Evolutionary conservation across 1,140 invertebrate species (phyloP).

Genomic region (Trichoplusia ni): DNA sequence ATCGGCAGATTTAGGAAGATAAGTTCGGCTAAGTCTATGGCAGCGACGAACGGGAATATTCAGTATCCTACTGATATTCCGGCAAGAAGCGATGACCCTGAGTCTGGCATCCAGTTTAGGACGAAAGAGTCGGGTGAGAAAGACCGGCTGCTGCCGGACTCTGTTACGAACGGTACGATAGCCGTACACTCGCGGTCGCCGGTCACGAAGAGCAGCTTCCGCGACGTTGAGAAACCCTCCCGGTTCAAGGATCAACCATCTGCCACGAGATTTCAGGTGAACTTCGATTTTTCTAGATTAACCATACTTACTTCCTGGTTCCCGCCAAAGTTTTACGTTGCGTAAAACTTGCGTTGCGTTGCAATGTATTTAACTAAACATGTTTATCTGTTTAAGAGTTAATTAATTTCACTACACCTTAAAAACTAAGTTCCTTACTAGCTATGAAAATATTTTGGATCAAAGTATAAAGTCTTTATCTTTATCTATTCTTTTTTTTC

Average conservation of each 20-base stretch:
- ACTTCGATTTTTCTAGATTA: background rate
- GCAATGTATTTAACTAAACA: too few species aligned
- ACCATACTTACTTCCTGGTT: too few species aligned
- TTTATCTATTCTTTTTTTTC: too few species aligned
- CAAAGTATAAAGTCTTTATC: too few species aligned
- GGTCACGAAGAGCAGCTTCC: constrained; percentile 83
- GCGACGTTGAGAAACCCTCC: constrained; percentile 83
- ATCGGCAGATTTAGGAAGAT: constrained; percentile 80
- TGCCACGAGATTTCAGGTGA: constrained; percentile 83
- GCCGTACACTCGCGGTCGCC: constrained; percentile 52
- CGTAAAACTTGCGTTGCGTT: too few species aligned
- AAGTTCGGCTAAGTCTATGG: constrained; percentile 80
- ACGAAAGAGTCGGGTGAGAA: constrained; percentile 51
- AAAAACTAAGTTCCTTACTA: too few species aligned
- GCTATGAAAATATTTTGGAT: too few species aligned
- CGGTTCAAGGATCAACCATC: constrained; percentile 83
- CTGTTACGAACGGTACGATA: constrained; percentile 40
- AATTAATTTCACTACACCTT: too few species aligned
- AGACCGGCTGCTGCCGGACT: constrained; percentile 54
- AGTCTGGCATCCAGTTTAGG: constrained; percentile 70
- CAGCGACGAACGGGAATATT: constrained; percentile 76
- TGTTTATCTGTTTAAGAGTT: too few species aligned
- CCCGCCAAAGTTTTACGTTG: too few species aligned
- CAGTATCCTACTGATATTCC: constrained; percentile 70
- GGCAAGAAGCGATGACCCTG: constrained; percentile 57